Evolutionary conservation across 2,113 vertebrate species (phyloP).

Genomic region (Oncorhynchus nerka): DNA sequence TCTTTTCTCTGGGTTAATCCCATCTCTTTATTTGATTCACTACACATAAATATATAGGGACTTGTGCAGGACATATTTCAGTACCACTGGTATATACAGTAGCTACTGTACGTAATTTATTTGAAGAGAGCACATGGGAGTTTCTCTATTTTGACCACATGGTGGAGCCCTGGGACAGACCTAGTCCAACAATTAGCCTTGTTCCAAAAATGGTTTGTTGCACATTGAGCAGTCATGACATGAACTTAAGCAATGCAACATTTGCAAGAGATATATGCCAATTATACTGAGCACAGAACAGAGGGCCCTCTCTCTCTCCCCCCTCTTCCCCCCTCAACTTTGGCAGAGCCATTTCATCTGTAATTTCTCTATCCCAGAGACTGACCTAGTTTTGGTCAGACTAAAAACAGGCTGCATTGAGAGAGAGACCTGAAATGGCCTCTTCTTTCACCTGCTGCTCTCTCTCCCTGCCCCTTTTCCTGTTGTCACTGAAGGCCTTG

Average conservation of each 20-base stretch:
- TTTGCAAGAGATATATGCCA: slow-evolving; percentile 54
- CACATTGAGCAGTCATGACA: slow-evolving; percentile 58
- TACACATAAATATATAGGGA: no score
- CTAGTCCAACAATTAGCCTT: neutral
- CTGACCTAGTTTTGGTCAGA: slow-evolving; percentile 39
- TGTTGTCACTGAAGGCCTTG: slow-evolving; percentile 12
- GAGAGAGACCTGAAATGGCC: slow-evolving; percentile 13
- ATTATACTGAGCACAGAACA: slow-evolving; percentile 53
- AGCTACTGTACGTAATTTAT: no score
- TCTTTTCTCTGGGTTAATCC: neutral
- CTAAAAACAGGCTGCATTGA: slow-evolving; percentile 7
- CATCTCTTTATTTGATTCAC: neutral
- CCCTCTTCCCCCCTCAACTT: neutral
- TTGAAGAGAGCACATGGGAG: neutral
- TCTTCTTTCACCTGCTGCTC: neutral
- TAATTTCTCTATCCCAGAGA: slow-evolving; percentile 19
- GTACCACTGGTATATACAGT: no score
- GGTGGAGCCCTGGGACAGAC: slow-evolving; percentile 7
- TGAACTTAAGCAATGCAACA: slow-evolving; percentile 44
- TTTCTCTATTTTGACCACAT: neutral
- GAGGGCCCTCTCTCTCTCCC: neutral
- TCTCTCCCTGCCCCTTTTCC: neutral
- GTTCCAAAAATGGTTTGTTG: neutral
- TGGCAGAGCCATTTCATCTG: slow-evolving; percentile 26
- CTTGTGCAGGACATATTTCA: no score